Evolutionary conservation across 2,888 invertebrate genomes (phyloP), one percentile per base, ranked within the genome.

Genomic region (Criorhina ranunculi): DNA sequence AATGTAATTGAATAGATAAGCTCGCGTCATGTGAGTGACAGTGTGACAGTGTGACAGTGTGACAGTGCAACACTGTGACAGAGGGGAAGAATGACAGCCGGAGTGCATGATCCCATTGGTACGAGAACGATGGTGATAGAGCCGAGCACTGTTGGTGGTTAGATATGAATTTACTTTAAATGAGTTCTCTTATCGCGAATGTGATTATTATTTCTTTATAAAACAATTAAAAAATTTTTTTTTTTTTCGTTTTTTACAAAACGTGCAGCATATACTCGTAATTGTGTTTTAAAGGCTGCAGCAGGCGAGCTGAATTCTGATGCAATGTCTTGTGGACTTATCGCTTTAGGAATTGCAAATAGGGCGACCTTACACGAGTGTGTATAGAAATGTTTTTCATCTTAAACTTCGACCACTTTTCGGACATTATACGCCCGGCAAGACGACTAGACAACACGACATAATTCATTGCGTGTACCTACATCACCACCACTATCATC

Each of bases 1-100:
- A 53, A 37, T 78, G 55, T 67, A 77, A 78, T 59, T 73, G 57
- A 59, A 73, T 35, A 29, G 79, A 79, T 79, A 73, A 79, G 59
- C 29, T 11, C 44, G 7, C 35, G 46, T 4, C 24, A 24, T 24
- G 40, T 42, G 12, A 40, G 17, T 33, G 35, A 6, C 15, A 11
- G 44, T 24, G 31, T 19, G 60, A 77, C 67, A 44, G 17, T 42
- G 46, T 24, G 51, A 42, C 37, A 37, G 53, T 11, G 62, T 19
- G n/a, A 55, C 66, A 73, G 31, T 46, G n/a, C n/a, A n/a, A n/a
- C n/a, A n/a, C n/a, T n/a, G n/a, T n/a, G n/a, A n/a, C n/a, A n/a
- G 24, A 3, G 24, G 24, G 24, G 24, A 1, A 24, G 24, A n/a
- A n/a, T n/a, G n/a, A n/a, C n/a, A n/a, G n/a, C n/a, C n/a, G n/a